Base-by-base conservation (phyloP, 2,113 vertebrate genomes). In the Pollachius pollachius region DNA sequence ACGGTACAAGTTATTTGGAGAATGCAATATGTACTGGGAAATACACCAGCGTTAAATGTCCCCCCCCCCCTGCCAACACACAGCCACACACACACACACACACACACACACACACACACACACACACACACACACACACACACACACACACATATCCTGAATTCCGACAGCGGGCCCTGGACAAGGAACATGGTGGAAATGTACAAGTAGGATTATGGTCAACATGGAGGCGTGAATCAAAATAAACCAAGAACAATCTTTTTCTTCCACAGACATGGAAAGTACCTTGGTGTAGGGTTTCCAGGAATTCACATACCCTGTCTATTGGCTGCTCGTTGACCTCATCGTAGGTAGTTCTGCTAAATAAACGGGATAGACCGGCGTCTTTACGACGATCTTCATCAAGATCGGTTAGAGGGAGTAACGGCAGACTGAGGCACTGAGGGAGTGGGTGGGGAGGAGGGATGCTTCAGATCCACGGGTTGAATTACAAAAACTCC, bases 401-500 rank as follows among this genome's bases (percentile, higher is more conserved):
- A 73, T 77, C n/a, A 59, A 75, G 75, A 70, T 9, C 8, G 72
- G 81, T 82, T 83, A 77, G 73, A 79, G 76, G 15, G 52, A 25
- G 16, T 18, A 70, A 67, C 61, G 65, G 75, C 64, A 12, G 72
- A 78, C 76, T 78, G 80, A 74, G 77, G 69, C 74, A 65, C 71
- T 67, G 69, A 64, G 77, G 56, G 68, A 7, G 58, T 78, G 70
- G 70, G 57, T n/a, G 5, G 73, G 79, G 41, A 48, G 41, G 41
- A 9, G 41, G 41, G 41, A 48, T 48, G 41, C 41, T 48, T 48
- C 11, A 9, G 41, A 9, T 48, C 41, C 9, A 48, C 8, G 41
- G 73, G 54, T 82, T 81, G 73, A 79, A 81, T 87, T 84, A 84
- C 82, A 76, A 80, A 85, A 78, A 64, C 81, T 63, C 75, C 41